Percentiles rank a stretch among this genome's conserved stretches.
phyloP scores from a whole-genome alignment of 1,140 invertebrate genomes.

The Rhyacophila brunnea region DNA sequence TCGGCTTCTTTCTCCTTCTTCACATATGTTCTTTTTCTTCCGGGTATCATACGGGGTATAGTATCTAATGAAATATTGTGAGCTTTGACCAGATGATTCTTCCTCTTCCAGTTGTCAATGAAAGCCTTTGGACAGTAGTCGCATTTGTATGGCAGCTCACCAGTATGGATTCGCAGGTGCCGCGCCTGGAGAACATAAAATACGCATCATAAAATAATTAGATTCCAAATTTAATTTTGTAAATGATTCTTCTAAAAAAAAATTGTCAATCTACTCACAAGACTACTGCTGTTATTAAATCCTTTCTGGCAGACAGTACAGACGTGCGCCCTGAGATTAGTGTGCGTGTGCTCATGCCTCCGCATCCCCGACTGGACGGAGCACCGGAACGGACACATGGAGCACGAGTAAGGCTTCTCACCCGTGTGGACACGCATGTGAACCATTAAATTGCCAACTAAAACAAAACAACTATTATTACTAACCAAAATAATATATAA shows the following conservation, averaged over 20 bases:
- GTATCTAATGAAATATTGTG: constrained; percentile 43
- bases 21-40: constrained; percentile 24
- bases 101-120: constrained; percentile 53
- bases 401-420: constrained; percentile 54
- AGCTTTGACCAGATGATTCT: constrained; percentile 47
- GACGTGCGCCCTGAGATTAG: constrained; percentile 13
- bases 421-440: constrained; percentile 52
- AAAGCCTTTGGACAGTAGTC: constrained; percentile 71
- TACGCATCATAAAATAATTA: no score
- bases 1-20: constrained; percentile 17
- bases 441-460: constrained; percentile 32
- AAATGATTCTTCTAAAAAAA: no score
- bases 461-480: neutral
- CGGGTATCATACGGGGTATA: constrained; percentile 39
- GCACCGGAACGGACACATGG: constrained; percentile 44
- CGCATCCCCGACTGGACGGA: constrained; percentile 29
- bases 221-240: no score
- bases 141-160: constrained; percentile 80
- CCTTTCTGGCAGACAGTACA: constrained; percentile 28
- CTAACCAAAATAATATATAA: neutral
- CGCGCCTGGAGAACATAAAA: constrained; percentile 42
- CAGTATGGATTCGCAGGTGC: constrained; percentile 73
- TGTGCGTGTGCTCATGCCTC: constrained; percentile 25
- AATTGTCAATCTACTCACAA: no score
- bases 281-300: constrained; percentile 28